Base-by-base conservation (phyloP, 1,140 invertebrate species). In the Hermatobates lingyangjiaoensis region DNA sequence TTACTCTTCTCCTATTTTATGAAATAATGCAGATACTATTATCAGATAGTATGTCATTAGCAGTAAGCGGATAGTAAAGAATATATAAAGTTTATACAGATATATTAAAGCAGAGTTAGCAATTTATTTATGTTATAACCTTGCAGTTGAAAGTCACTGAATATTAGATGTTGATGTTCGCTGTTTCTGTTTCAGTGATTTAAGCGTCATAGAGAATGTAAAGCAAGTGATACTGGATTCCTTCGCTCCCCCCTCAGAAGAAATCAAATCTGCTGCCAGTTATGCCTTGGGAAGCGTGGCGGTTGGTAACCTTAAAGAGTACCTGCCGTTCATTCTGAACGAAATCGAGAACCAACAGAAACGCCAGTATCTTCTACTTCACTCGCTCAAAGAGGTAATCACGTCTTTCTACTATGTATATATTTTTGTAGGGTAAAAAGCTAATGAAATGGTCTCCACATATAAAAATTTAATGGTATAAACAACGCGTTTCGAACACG, bases 371-470 rank as follows among this genome's bases (percentile, higher is more conserved):
- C 72, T 98, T 24, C 70, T 98, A 18, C 66, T 98, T 42, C 93
- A 98, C 71, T 96, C 94, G 1, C 69, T 98, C 1, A 96, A 97
- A 74, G 95, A 98, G 74, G 87, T 93, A 64, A 64, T 18, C n/a
- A n/a, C n/a, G n/a, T n/a, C n/a, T n/a, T n/a, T n/a, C n/a, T n/a
- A n/a, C n/a, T n/a, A n/a, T n/a, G n/a, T n/a, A n/a, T n/a, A n/a
- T n/a, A n/a, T n/a, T n/a, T n/a, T n/a, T n/a, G n/a, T n/a, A n/a
- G n/a, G n/a, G n/a, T n/a, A n/a, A n/a, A n/a, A n/a, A n/a, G n/a
- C n/a, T n/a, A n/a, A n/a, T n/a, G n/a, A n/a, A n/a, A n/a, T n/a
- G n/a, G n/a, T n/a, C n/a, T n/a, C n/a, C n/a, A n/a, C n/a, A n/a
- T n/a, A n/a, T n/a, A n/a, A n/a, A n/a, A n/a, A n/a, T n/a, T n/a